Percentiles rank a stretch among this genome's conserved stretches.
Conservation (phyloP, 1,140 invertebrate genomes). For the Drosophila murphyi region DNA sequence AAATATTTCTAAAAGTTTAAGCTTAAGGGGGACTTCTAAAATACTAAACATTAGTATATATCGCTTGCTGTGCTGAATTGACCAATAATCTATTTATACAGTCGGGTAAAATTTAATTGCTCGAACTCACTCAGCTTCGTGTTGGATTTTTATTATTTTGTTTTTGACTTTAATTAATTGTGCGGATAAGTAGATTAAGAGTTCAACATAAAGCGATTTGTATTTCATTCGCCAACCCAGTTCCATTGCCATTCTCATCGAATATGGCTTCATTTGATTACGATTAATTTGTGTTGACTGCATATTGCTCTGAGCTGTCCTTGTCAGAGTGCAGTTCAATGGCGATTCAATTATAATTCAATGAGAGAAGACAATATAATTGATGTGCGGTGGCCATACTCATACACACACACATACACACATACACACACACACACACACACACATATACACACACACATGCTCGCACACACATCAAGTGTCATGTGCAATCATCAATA, state of each 20-base stretch:
- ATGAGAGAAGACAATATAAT: conserved; percentile 72
- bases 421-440: conserved; percentile 8
- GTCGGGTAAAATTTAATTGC: conserved; percentile 10
- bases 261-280: conserved; percentile 62
- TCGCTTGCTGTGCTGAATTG: neutral
- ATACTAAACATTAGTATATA: too few relatives aligned
- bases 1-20: too few relatives aligned
- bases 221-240: neutral
- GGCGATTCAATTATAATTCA: conserved; percentile 67
- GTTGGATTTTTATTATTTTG: conserved; percentile 14
- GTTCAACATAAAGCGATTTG: conserved; percentile 9
- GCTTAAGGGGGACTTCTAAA: too few relatives aligned
- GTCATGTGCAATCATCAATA: conserved; percentile 9
- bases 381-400: conserved; percentile 53
- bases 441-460: conserved; percentile 9
- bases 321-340: conserved; percentile 52
- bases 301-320: conserved; percentile 5
- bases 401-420: conserved; percentile 35
- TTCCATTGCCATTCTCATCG: neutral
- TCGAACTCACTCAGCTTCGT: neutral
- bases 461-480: conserved; percentile 21
- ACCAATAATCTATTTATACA: neutral
- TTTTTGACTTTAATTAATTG: conserved; percentile 42
- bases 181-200: conserved; percentile 32
- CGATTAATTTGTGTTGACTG: conserved; percentile 54